Percentiles rank a stretch among this genome's conserved stretches.
phyloP scores from a whole-genome alignment of 2,797 vertebrate genomes.

The Muscicapa comitata region DNA sequence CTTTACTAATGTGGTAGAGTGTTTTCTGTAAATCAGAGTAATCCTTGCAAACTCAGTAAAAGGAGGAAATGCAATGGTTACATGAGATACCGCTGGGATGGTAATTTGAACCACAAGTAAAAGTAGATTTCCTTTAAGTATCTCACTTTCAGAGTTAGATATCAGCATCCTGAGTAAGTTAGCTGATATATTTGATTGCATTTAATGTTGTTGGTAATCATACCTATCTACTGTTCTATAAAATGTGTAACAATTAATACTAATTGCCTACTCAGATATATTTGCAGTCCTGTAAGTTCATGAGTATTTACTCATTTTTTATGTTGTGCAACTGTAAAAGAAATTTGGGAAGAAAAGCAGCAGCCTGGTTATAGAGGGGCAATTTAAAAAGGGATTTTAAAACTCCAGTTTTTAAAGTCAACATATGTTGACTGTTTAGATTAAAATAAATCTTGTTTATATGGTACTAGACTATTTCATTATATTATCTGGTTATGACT shows the following conservation, averaged over 20 bases:
- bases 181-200: neutral
- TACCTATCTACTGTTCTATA: neutral
- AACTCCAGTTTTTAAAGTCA: neutral
- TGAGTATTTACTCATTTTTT: neutral
- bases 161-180: neutral
- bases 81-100: rapidly evolving
- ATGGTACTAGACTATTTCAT: neutral
- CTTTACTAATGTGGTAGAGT: neutral
- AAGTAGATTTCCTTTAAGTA: neutral
- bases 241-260: neutral
- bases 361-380: neutral
- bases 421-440: neutral
- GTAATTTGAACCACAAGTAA: neutral
- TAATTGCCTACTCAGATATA: neutral
- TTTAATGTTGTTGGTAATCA: neutral
- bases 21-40: neutral
- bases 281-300: neutral
- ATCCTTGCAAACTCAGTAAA: neutral
- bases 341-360: neutral
- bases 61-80: neutral
- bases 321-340: neutral
- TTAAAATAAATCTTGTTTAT: neutral
- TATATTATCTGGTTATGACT: neutral
- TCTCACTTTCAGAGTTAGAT: neutral
- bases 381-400: neutral